Base-by-base conservation (phyloP, 2,888 invertebrate species). In the Eupithecia inturbata region DNA sequence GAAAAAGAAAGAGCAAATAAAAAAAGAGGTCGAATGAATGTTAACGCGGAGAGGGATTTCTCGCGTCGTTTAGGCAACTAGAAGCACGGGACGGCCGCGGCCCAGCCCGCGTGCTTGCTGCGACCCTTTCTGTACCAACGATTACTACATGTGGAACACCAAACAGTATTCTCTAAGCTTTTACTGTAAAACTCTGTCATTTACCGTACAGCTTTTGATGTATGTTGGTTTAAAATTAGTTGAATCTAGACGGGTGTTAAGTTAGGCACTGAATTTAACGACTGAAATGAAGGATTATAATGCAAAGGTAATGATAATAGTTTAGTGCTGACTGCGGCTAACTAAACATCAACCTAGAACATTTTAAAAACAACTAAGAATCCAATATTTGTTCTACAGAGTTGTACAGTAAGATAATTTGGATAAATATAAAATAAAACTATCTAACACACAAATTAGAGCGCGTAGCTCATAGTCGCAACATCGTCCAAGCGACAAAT, bases 61-160 rank as follows among this genome's bases (percentile, higher is more conserved):
- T 84, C 86, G 87, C 88, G 82, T 87, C 87, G 87, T 86, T 88
- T 84, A 92, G 94, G 93, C 94, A 91, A 94, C 94, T 94, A 95
- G 94, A 94, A 94, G 94, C 95, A 94, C 94, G 88, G 91, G 90
- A 89, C 85, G 85, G 87, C 87, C 89, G 87, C 83, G 26, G 83
- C 85, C 87, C 88, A 86, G 85, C 85, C 90, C 88, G 85, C 86
- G 91, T 87, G 89, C 89, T 86, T 84, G 86, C 89, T 85, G 90
- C 88, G 88, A 88, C 87, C 88, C 85, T 84, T 82, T 86, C 84
- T 79, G 78, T 83, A 82, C 85, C 85, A 87, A 88, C 85, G 88
- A 85, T 82, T 81, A 88, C 91, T 91, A 91, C 89, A 85, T 82
- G 87, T 86, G 89, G 85, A 87, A 90, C 89, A 89, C 82, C 85